phyloP scores from a whole-genome alignment of 2,888 invertebrate species.

The Polymixis flavicincta region DNA sequence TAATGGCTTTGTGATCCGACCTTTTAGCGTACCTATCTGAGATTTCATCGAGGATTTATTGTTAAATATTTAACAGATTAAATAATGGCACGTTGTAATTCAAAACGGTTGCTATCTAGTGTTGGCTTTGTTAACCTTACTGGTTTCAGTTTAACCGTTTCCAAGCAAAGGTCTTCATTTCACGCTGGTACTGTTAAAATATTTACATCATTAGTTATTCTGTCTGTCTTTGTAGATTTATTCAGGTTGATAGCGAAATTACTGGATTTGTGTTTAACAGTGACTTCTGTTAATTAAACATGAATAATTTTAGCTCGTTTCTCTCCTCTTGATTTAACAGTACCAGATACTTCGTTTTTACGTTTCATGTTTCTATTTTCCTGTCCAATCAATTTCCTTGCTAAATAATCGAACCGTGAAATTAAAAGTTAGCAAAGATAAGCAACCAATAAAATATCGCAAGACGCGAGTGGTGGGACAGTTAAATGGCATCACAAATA shows the following conservation, averaged over 20 bases:
- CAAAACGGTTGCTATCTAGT: conserved; percentile 33
- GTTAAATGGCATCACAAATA: conserved; percentile 87
- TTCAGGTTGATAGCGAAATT: conserved; percentile 29
- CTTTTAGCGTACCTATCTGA: conserved; percentile 46
- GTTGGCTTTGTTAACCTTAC: conserved; percentile 50
- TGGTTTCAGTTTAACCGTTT: conserved; percentile 42
- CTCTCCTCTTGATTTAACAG: neutral
- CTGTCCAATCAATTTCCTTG: conserved; percentile 17
- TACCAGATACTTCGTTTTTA: neutral
- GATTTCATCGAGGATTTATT: conserved; percentile 51
- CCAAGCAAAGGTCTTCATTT: conserved; percentile 41
- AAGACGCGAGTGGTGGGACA: conserved; percentile 76
- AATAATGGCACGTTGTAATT: conserved; percentile 57
- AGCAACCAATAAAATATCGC: conserved; percentile 77
- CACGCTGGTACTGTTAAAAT: conserved; percentile 41
- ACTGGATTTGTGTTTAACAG: conserved; percentile 40
- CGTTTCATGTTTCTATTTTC: neutral
- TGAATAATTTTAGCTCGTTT: conserved; percentile 2
- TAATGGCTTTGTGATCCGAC: conserved; percentile 53
- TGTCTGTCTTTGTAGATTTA: conserved; percentile 37
- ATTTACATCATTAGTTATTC: conserved; percentile 57
- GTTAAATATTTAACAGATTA: conserved; percentile 58
- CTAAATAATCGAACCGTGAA: conserved; percentile 51
- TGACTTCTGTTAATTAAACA: conserved; percentile 14
- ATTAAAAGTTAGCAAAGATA: conserved; percentile 70